Evolutionary conservation across 2,797 vertebrate genomes (phyloP).

Genomic region (Tinamus major): DNA sequence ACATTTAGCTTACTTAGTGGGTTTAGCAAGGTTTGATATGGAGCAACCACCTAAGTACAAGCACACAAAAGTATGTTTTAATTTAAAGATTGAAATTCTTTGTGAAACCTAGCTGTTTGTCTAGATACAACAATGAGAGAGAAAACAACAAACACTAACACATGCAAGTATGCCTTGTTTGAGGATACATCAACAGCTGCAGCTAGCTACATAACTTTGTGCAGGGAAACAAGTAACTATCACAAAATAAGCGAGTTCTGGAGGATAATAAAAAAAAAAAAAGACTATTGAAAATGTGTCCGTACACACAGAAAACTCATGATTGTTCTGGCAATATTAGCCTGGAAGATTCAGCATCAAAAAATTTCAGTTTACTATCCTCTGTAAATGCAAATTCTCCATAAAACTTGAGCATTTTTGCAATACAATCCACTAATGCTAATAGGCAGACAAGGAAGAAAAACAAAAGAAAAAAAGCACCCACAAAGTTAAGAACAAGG

Average conservation of each 20-base stretch:
- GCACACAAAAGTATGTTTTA: conserved; percentile 36
- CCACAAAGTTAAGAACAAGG: neutral
- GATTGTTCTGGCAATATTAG: neutral
- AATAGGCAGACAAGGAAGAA: rapidly evolving
- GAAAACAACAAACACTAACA: neutral
- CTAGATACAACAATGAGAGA: neutral
- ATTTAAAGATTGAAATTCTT: neutral
- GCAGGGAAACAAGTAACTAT: neutral
- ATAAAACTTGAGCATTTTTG: neutral
- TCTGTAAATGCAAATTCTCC: neutral
- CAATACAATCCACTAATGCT: neutral
- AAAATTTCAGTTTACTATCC: neutral
- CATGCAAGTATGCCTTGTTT: neutral
- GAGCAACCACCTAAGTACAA: conserved; percentile 89
- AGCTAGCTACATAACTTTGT: neutral
- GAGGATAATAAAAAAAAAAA: neutral
- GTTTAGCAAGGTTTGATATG: conserved; percentile 97
- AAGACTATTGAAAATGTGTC: neutral
- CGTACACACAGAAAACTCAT: neutral
- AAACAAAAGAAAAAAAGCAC: neutral
- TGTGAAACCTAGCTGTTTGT: neutral
- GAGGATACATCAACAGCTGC: neutral
- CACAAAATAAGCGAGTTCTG: neutral
- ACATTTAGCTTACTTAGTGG: conserved; percentile 98
- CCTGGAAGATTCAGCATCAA: neutral